These are phyloP conservation scores for Enhydra lutris DNA, from an alignment of 2,113 vertebrate genomes.

Conservation along the genomic window DNA sequence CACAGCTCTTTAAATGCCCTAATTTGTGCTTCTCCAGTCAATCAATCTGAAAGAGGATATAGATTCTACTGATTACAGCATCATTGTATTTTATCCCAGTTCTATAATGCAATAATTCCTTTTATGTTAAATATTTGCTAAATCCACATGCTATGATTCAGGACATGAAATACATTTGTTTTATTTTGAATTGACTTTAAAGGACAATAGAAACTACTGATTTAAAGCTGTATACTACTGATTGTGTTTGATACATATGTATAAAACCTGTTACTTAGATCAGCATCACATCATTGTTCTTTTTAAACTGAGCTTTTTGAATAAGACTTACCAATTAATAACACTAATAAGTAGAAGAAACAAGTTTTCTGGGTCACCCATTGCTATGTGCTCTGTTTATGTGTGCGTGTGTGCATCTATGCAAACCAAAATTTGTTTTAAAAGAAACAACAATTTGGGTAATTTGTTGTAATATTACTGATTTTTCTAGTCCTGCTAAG, in stretches of 20 bases:
- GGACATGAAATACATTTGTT: not conserved
- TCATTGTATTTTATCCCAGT: not conserved
- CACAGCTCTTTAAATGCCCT: not conserved
- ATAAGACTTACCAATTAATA: not conserved
- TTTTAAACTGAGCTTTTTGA: not conserved
- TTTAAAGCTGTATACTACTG: not conserved
- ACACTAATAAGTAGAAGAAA: not conserved
- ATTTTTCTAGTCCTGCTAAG: not conserved
- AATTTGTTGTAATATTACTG: not conserved
- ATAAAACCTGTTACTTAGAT: not conserved
- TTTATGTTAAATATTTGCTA: not conserved
- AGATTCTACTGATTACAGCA: not conserved
- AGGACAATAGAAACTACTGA: not conserved
- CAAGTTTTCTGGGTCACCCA: not conserved
- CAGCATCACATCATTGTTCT: not conserved
- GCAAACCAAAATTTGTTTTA: not conserved
- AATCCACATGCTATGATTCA: not conserved
- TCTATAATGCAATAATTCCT: not conserved
- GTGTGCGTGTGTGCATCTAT: not conserved
- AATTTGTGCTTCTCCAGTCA: not conserved
- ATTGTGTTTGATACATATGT: not conserved
- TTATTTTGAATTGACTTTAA: not conserved
- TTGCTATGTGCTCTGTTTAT: not conserved
- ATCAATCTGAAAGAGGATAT: not conserved
- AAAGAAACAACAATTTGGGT: not conserved